Conservation (phyloP, 2,113 vertebrate genomes). For the Isichthys henryi region DNA sequence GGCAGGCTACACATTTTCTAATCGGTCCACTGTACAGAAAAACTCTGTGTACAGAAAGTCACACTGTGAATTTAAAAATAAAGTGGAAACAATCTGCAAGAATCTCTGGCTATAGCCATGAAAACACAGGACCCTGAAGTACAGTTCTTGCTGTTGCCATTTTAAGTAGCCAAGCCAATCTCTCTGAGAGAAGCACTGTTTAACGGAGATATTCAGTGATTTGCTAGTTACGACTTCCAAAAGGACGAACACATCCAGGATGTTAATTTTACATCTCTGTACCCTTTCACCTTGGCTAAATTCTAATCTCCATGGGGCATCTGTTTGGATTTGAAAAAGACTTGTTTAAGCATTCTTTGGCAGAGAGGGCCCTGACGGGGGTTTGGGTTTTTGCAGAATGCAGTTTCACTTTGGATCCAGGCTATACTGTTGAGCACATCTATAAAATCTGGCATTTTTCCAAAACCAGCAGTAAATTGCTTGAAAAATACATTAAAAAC, state of each 20-base stretch:
- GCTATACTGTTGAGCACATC: background rate
- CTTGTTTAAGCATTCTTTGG: background rate
- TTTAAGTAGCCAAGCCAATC: background rate
- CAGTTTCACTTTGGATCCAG: background rate
- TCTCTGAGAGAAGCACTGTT: background rate
- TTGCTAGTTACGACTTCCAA: background rate
- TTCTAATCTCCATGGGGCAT: background rate
- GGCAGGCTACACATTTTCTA: background rate
- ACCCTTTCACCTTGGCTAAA: background rate
- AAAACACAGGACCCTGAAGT: background rate
- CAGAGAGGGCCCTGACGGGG: background rate
- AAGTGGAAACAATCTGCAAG: background rate
- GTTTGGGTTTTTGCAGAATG: background rate
- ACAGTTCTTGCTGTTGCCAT: background rate
- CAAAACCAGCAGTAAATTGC: background rate
- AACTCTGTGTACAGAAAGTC: background rate
- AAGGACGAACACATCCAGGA: background rate
- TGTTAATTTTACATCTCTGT: background rate
- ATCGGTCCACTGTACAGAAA: background rate
- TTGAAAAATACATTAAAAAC: conserved; percentile 2
- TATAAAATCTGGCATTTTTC: background rate
- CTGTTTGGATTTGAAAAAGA: background rate
- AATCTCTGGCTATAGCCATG: background rate
- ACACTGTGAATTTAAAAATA: background rate
- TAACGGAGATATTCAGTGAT: background rate